phyloP scores from a whole-genome alignment of 1,140 invertebrate species.

The Scylla paramamosain region DNA sequence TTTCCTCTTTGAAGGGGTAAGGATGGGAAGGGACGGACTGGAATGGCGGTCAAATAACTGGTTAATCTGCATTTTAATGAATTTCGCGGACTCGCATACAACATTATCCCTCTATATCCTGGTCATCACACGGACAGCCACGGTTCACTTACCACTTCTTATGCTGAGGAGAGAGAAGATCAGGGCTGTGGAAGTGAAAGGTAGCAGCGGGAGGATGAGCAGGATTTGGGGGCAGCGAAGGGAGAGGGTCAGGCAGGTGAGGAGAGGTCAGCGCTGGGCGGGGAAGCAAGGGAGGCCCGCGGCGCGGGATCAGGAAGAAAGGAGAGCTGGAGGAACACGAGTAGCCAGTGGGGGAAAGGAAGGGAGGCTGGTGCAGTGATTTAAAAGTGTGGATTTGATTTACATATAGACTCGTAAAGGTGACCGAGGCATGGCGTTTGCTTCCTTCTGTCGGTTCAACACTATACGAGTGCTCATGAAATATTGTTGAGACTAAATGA shows the following conservation, averaged over 20 bases:
- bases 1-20: not conserved
- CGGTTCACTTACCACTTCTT: constrained; percentile 30
- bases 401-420: too few relatives aligned
- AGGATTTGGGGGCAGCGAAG: not conserved
- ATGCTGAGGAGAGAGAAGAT: not conserved
- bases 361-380: not conserved
- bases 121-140: constrained; percentile 16
- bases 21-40: not conserved
- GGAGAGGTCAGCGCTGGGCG: not conserved
- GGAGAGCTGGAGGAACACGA: not conserved
- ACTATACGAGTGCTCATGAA: too few relatives aligned
- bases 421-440: too few relatives aligned
- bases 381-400: too few relatives aligned
- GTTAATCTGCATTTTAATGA: constrained; percentile 65
- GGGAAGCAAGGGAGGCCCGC: not conserved
- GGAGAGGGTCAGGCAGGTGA: not conserved
- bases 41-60: constrained; percentile 47
- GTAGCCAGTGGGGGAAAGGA: not conserved
- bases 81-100: constrained; percentile 57
- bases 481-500: too few relatives aligned
- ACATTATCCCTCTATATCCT: constrained; percentile 50
- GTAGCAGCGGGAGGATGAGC: not conserved
- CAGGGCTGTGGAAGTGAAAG: not conserved
- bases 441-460: too few relatives aligned
- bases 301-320: not conserved